Percentiles rank a stretch among this genome's conserved stretches.
phyloP scores from a whole-genome alignment of 2,113 vertebrate genomes.

The Notothenia rossii region DNA sequence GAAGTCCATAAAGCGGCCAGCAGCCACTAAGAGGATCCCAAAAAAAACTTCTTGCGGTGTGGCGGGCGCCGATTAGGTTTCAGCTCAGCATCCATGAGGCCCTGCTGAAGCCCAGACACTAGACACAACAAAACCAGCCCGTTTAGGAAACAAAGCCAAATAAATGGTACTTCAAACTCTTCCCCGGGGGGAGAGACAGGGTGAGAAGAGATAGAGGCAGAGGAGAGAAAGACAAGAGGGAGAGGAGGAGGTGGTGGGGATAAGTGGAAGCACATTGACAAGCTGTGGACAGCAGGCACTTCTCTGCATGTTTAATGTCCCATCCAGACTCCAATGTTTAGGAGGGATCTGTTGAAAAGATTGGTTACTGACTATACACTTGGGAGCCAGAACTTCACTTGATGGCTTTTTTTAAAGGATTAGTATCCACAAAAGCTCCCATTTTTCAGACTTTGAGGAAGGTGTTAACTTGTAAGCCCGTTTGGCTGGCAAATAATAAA shows the following conservation, averaged over 20 bases:
- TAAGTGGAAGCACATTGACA: conserved; percentile 76
- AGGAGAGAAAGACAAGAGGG: conserved; percentile 26
- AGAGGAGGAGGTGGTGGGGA: conserved; percentile 33
- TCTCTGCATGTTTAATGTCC: conserved; percentile 45
- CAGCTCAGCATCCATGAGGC: conserved; percentile 54
- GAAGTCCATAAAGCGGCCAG: conserved; percentile 52
- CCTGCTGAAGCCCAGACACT: conserved; percentile 62
- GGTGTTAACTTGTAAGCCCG: conserved; percentile 48
- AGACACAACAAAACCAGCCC: conserved; percentile 78
- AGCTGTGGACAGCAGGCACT: conserved; percentile 64
- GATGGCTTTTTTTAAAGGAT: conserved; percentile 25
- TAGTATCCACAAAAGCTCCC: conserved; percentile 9
- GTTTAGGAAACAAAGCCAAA: conserved; percentile 66
- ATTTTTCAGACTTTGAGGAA: conserved; percentile 36
- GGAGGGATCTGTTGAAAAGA: conserved; percentile 52
- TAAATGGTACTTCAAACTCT: conserved; percentile 74
- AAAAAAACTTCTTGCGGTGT: conserved; percentile 59
- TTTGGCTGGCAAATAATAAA: conserved; percentile 21
- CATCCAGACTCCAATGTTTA: conserved; percentile 31
- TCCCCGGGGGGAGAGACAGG: conserved; percentile 34
- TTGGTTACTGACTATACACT: conserved; percentile 18
- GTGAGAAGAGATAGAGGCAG: conserved; percentile 48
- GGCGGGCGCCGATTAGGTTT: conserved; percentile 66
- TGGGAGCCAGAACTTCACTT: conserved; percentile 26
- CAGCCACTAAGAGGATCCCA: conserved; percentile 60